A percentile compares a stretch with the other conserved stretches of the same genome.
phyloP scores from a whole-genome alignment of 2,797 vertebrate species.

The Hippopotamyrus pictus region DNA sequence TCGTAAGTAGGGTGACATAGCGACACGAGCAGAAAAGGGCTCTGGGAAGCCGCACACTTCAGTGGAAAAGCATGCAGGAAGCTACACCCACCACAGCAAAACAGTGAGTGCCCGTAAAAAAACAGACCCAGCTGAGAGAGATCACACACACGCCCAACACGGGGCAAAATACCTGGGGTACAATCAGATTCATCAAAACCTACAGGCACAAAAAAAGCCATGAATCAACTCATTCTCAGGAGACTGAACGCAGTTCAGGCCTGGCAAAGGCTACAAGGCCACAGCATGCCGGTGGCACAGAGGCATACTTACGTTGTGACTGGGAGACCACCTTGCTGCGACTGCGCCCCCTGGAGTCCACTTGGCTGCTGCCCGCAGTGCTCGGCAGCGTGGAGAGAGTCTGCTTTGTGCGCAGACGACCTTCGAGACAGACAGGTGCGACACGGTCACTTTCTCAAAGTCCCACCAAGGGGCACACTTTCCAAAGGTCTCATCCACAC shows the following conservation, averaged over 20 bases:
- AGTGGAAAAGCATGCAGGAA: constrained; percentile 61
- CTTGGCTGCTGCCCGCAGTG: constrained; percentile 67
- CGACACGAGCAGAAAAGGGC: constrained; percentile 42
- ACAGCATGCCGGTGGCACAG: background rate
- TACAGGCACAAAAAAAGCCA: constrained; percentile 76
- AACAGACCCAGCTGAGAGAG: background rate
- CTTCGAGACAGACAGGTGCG: constrained; percentile 49
- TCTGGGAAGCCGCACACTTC: constrained; percentile 47
- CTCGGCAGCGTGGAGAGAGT: constrained; percentile 66
- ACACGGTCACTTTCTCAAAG: background rate
- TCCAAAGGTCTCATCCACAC: background rate
- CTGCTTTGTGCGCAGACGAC: constrained; percentile 80
- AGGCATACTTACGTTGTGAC: constrained; percentile 40
- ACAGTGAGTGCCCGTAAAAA: background rate
- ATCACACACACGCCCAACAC: constrained; percentile 11
- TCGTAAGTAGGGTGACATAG: background rate
- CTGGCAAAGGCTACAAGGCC: background rate
- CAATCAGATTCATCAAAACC: constrained; percentile 97
- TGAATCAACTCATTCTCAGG: background rate
- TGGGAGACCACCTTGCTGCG: constrained; percentile 94
- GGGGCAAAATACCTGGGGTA: constrained; percentile 86
- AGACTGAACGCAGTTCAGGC: constrained; percentile 19
- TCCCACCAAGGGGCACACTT: constrained; percentile 23
- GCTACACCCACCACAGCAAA: constrained; percentile 27
- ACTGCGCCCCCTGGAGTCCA: constrained; percentile 90